These are phyloP conservation scores for Zaprionus taronus DNA, from an alignment of 1,140 invertebrate genomes.

Conservation along the genomic window DNA sequence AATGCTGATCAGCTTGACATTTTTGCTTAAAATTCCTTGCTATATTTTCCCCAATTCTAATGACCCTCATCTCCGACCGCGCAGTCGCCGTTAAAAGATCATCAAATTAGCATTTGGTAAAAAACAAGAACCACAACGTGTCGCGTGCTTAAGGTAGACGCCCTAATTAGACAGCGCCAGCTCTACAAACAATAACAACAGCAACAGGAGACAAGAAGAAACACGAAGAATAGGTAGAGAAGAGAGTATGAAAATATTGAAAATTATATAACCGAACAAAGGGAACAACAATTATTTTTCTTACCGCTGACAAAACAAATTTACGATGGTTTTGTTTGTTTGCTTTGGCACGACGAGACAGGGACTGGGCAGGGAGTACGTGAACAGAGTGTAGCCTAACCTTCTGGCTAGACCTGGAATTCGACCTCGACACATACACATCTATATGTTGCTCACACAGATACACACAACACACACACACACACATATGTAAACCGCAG, in stretches of 20 bases:
- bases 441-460: not conserved
- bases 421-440: not conserved
- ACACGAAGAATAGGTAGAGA: constrained; percentile 1
- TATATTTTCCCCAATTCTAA: not conserved
- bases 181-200: constrained; percentile 14
- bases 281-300: constrained; percentile 49
- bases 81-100: constrained; percentile 39
- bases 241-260: constrained; percentile 52
- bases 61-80: not conserved
- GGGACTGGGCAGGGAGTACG: not conserved
- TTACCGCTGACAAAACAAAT: constrained; percentile 59
- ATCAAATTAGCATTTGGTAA: constrained; percentile 38
- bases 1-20: not conserved
- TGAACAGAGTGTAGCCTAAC: not conserved
- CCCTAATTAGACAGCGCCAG: constrained; percentile 76
- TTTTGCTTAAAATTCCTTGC: not conserved
- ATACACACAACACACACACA: not conserved
- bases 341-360: constrained; percentile 40
- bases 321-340: constrained; percentile 69
- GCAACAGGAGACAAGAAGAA: not conserved
- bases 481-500: constrained; percentile 21
- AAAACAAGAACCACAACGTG: constrained; percentile 14
- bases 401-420: constrained; percentile 6
- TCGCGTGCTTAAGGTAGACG: constrained; percentile 37
- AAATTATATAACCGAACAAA: constrained; percentile 70